Evolutionary conservation across 2,888 invertebrate genomes (phyloP).

Genomic region (Clivina fossor): DNA sequence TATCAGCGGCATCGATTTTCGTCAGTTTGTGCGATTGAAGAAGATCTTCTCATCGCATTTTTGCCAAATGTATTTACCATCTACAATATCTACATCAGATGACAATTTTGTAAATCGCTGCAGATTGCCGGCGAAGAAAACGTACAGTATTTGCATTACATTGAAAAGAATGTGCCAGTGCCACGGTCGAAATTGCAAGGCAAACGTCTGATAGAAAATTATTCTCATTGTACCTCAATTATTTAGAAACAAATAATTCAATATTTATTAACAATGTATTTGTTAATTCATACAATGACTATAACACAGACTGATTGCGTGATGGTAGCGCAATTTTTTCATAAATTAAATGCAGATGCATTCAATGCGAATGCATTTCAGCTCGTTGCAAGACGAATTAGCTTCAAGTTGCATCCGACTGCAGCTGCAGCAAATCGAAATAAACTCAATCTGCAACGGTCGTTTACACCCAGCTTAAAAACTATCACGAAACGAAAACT

Average conservation of each 20-base stretch:
- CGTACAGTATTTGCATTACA: constrained; percentile 42
- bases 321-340: constrained; percentile 53
- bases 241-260: not conserved
- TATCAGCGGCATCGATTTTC: constrained; percentile 21
- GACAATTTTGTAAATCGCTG: constrained; percentile 50
- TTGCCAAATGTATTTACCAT: constrained; percentile 31
- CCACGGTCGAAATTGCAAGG: constrained; percentile 49
- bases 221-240: too few relatives aligned
- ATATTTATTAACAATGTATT: constrained; percentile 42
- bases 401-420: constrained; percentile 45
- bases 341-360: constrained; percentile 46
- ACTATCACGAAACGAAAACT: constrained; percentile 48
- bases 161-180: constrained; percentile 46
- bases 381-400: constrained; percentile 47
- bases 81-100: constrained; percentile 50
- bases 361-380: constrained; percentile 40
- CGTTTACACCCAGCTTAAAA: constrained; percentile 45
- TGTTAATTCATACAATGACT: constrained; percentile 55
- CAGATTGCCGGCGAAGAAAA: constrained; percentile 49
- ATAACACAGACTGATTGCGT: constrained; percentile 52
- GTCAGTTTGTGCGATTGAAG: constrained; percentile 24
- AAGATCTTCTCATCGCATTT: constrained; percentile 27
- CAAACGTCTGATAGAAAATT: constrained; percentile 45
- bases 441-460: constrained; percentile 44
- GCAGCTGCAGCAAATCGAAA: constrained; percentile 39